phyloP scores from a whole-genome alignment of 2,888 invertebrate genomes.

The Drosophila mayaguana region DNA sequence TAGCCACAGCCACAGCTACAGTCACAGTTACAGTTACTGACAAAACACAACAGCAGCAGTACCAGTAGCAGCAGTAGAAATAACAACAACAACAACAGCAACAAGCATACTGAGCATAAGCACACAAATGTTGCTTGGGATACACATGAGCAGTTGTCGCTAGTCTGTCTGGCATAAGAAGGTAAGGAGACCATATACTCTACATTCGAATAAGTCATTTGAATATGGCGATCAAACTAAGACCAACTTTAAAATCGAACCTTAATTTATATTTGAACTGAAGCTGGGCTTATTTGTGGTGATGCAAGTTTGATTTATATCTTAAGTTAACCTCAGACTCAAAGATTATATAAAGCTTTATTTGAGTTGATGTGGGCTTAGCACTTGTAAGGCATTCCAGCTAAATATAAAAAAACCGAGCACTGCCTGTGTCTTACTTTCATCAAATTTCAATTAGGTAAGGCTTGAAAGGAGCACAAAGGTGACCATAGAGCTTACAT shows the following conservation, averaged over 20 bases:
- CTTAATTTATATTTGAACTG: no score
- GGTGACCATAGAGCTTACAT: no score
- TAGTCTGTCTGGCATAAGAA: constrained; percentile 20
- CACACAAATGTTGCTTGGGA: constrained; percentile 26
- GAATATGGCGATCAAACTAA: neutral
- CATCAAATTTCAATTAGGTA: no score
- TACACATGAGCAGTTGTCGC: constrained; percentile 59
- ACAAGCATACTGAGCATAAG: constrained; percentile 25
- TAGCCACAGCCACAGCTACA: constrained; percentile 12
- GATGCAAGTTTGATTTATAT: no score
- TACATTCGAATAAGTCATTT: neutral
- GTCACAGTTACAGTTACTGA: constrained; percentile 1
- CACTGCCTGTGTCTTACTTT: no score
- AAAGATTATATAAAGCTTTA: neutral
- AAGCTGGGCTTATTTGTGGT: no score
- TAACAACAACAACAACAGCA: constrained; percentile 22
- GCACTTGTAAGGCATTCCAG: no score
- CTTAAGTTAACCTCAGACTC: fast-evolving
- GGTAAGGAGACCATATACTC: constrained; percentile 28
- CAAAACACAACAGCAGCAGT: constrained; percentile 16
- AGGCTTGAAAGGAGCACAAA: no score
- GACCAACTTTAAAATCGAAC: neutral
- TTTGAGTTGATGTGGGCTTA: neutral
- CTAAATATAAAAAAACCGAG: no score
- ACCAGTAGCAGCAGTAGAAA: constrained; percentile 20